Percentiles rank a stretch among this genome's conserved stretches.
phyloP scores from a whole-genome alignment of 2,797 vertebrate species.

The Melanotaenia maccullochi region DNA sequence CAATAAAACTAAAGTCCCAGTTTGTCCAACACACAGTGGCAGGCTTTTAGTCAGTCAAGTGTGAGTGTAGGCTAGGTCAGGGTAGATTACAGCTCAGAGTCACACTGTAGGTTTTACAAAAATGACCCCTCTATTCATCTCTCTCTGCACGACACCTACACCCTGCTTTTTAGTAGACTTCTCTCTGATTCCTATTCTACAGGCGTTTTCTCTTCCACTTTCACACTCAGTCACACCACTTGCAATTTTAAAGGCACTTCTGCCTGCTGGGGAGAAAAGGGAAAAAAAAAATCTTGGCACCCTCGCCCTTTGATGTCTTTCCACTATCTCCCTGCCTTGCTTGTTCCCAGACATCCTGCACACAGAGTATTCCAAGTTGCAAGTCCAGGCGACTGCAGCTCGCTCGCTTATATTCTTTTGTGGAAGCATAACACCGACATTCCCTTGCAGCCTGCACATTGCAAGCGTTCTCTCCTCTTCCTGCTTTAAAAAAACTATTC shows the following conservation, averaged over 20 bases:
- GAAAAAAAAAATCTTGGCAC: slow-evolving; percentile 30
- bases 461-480: not conserved
- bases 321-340: slow-evolving; percentile 24
- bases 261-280: slow-evolving; percentile 21
- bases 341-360: slow-evolving; percentile 39
- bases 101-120: slow-evolving; percentile 30
- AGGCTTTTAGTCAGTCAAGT: slow-evolving; percentile 46
- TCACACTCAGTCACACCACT: slow-evolving; percentile 39
- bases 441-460: slow-evolving; percentile 9
- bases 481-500: slow-evolving; percentile 1
- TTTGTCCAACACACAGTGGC: slow-evolving; percentile 44
- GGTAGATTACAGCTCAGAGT: slow-evolving; percentile 44
- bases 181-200: slow-evolving; percentile 44
- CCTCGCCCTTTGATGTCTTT: slow-evolving; percentile 73
- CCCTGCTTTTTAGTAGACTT: slow-evolving; percentile 34
- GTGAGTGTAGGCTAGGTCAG: slow-evolving; percentile 30
- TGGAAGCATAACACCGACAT: slow-evolving; percentile 39
- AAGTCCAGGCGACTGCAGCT: slow-evolving; percentile 1
- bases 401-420: slow-evolving; percentile 5
- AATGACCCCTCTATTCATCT: slow-evolving; percentile 24
- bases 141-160: slow-evolving; percentile 26
- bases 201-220: slow-evolving; percentile 34
- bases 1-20: slow-evolving; percentile 27
- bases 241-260: slow-evolving; percentile 45
- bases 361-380: slow-evolving; percentile 51